Evolutionary conservation across 2,888 invertebrate species (phyloP), one percentile per base, ranked within the genome.

Genomic region (Carterocephalus palaemon): DNA sequence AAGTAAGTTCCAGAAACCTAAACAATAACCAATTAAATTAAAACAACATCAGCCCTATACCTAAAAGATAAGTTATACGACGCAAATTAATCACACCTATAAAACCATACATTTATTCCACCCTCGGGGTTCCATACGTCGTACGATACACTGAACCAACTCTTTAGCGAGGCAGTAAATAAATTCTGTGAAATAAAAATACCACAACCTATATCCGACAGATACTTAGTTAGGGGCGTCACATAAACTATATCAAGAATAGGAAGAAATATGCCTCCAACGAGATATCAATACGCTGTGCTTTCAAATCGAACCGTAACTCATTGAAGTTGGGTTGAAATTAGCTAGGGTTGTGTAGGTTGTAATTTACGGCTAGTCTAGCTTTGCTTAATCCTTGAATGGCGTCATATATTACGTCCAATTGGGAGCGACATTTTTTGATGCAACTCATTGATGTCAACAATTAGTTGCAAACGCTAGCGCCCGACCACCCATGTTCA

Each of bases 391-490:
- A 52, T 51, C 45, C 48, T 42, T 48, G 51, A 53, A 53, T 49
- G 53, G 46, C 47, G 32, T 54, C 53, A 53, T 67, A 65, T 58
- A 56, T 68, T 60, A 66, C 48, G 46, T 54, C 56, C 56, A 64
- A 65, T 62, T 63, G 56, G 47, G 37, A 54, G 40, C 16, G 45
- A 62, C 62, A 59, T 61, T 64, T 62, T n/a, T 64, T 57, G 50
- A 57, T 53, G 51, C 47, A 54, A 70, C 71, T 70, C 64, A 67
- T 63, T 53, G 56, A 49, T 60, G 49, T 51, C 51, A 67, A 70
- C 71, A 46, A 46, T 46, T 38, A 46, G 38, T 24, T 33, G 33
- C 26, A 31, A 32, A 23, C 19, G 29, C 20, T 16, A 23, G 20
- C 4, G 22, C 23, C 4, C 10, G 43, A 43, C 43, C 43, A 43